A percentile compares a stretch with the other conserved stretches of the same genome.
These are phyloP conservation scores for Nephotettix cincticeps DNA, from an alignment of 1,140 invertebrate genomes.

Conservation along the genomic window DNA sequence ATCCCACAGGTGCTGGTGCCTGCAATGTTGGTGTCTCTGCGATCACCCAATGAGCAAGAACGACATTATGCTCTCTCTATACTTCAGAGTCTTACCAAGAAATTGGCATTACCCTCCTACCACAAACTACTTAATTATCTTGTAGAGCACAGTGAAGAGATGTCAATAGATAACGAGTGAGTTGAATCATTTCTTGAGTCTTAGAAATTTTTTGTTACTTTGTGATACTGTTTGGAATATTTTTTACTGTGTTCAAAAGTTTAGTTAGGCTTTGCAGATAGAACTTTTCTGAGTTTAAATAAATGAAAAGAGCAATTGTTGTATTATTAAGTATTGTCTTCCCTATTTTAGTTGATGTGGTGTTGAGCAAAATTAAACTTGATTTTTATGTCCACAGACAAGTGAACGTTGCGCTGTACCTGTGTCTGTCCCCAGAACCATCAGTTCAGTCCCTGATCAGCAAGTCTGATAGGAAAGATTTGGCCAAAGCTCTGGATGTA, in stretches of 20 bases:
- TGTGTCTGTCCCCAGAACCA: conserved; percentile 52
- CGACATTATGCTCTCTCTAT: conserved; percentile 21
- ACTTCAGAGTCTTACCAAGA: neutral
- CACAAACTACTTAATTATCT: conserved; percentile 8
- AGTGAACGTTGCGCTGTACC: conserved; percentile 30
- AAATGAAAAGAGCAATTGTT: too few species aligned
- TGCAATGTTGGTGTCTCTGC: conserved; percentile 46
- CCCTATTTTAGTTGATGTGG: too few species aligned
- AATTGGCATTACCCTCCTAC: neutral
- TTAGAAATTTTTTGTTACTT: too few species aligned
- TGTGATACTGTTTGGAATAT: too few species aligned
- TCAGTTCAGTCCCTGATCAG: conserved; percentile 40
- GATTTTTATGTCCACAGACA: conserved; percentile 31
- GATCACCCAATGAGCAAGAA: conserved; percentile 25
- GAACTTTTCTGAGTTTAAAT: too few species aligned
- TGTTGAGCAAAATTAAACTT: too few species aligned
- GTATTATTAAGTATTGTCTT: too few species aligned
- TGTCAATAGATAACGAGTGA: conserved; percentile 62
- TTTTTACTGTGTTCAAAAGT: too few species aligned
- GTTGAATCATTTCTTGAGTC: too few species aligned
- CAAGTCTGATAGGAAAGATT: neutral
- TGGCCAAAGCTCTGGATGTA: conserved; percentile 16
- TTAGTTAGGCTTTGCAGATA: too few species aligned
- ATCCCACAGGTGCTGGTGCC: conserved; percentile 41
- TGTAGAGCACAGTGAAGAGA: conserved; percentile 48